Evolutionary conservation across 2,888 invertebrate species (phyloP), one percentile per base, ranked within the genome.

Genomic region (Monochamus alternatus): DNA sequence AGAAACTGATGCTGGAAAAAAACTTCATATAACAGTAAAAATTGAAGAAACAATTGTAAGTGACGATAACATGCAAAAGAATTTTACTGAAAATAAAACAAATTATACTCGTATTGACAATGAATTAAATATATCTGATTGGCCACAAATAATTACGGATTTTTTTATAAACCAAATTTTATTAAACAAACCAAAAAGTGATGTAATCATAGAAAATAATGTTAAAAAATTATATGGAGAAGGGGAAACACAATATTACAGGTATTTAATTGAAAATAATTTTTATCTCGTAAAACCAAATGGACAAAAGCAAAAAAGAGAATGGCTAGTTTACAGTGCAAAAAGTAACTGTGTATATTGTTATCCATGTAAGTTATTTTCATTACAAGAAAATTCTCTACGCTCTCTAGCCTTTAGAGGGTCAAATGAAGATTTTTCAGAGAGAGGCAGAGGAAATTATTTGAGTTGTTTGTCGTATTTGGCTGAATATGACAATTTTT

Each of bases 391-490:
- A 59, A 69, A 59, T 7, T 69, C 22, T 58, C 58, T 43, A 38
- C 32, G n/a, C 22, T 9, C 59, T 5, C 5, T 55, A 32, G 67
- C 67, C 7, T 55, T 67, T 38, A 22, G 67, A n/a, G 67, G 67
- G 31, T 30, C 31, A 3, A 32, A 30, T 55, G 67, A 67, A n/a
- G 31, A 67, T 31, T 9, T 67, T 22, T 30, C 14, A 14, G 30
- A 51, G 47, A 12, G 51, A n/a, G 31, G 55, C 32, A 51, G 38
- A 31, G 67, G 67, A 30, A 67, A 67, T 44, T 69, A 59, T 44
- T 69, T 69, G 58, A 59, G 69, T 43, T 59, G 59, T 59, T 22
- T 59, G n/a, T 58, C 58, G 3, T 69, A 69, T 69, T 32, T 69
- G 22, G 32, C 69, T 32, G 32, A 69, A 59, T 69, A 58, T 14